Conservation (phyloP, 2,797 vertebrate species). For the Rhynchotus rufescens region DNA sequence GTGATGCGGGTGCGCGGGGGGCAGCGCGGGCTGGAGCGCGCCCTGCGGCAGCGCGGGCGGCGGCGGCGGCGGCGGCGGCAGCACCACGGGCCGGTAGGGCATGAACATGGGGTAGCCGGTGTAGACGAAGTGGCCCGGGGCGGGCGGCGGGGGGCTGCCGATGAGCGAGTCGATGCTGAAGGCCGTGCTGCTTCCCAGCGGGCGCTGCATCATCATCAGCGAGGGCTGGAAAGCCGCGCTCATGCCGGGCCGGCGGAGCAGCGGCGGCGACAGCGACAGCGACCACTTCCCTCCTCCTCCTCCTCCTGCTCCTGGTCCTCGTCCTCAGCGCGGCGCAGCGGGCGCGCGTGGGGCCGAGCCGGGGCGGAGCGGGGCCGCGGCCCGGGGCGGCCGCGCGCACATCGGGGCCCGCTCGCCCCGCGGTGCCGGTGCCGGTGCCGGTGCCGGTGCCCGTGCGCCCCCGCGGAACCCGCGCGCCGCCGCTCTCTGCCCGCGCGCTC, state of each 20-base stretch:
- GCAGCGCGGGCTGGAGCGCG: conserved; percentile 83
- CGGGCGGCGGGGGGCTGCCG: conserved; percentile 91
- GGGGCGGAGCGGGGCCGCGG: conserved; percentile 21
- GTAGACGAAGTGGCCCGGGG: conserved; percentile 93
- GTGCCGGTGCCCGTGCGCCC: neutral
- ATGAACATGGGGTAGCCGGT: conserved; percentile 97
- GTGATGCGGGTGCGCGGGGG: conserved; percentile 86
- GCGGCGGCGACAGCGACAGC: neutral
- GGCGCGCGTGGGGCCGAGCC: neutral
- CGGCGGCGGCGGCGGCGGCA: conserved; percentile 91
- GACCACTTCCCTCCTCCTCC: neutral
- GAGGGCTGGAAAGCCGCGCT: conserved; percentile 90
- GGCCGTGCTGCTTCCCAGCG: conserved; percentile 92
- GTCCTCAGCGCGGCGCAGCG: neutral
- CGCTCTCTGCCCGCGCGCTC: conserved; percentile 70
- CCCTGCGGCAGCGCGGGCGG: conserved; percentile 83
- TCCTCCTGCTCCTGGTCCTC: neutral
- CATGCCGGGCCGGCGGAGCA: conserved; percentile 77
- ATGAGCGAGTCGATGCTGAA: conserved; percentile 98
- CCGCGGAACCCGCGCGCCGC: neutral
- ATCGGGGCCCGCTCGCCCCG: neutral
- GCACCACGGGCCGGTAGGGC: conserved; percentile 94
- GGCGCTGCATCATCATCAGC: conserved; percentile 97
- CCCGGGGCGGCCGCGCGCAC: neutral
- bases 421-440: neutral